These are phyloP conservation scores for Oncorhynchus mykiss DNA, from an alignment of 2,113 vertebrate genomes.

Conservation along the genomic window DNA sequence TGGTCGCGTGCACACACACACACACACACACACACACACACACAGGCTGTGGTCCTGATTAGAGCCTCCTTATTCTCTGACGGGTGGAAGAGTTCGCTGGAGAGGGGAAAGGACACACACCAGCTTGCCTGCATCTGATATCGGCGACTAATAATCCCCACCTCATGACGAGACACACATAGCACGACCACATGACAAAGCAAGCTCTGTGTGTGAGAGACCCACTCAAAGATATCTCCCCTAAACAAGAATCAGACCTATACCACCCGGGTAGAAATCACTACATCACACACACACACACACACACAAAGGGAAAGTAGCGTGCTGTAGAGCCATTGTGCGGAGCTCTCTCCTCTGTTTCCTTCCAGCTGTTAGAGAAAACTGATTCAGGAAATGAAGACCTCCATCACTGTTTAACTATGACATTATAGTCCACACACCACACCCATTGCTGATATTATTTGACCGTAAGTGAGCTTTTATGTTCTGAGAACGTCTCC, in stretches of 20 bases:
- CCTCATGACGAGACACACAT: slow-evolving; percentile 28
- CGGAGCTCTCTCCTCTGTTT: slow-evolving; percentile 19
- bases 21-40: too few species aligned
- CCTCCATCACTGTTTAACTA: slow-evolving; percentile 21
- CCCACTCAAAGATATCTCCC: slow-evolving; percentile 21
- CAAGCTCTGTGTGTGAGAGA: slow-evolving; percentile 16
- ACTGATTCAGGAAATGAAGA: slow-evolving; percentile 41
- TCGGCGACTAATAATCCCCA: slow-evolving; percentile 41
- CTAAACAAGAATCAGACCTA: slow-evolving; percentile 38
- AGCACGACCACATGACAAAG: slow-evolving; percentile 28
- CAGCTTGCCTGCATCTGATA: slow-evolving; percentile 43
- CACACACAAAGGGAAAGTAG: slow-evolving; percentile 4
- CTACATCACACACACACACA: slow-evolving; percentile 36
- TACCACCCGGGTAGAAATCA: slow-evolving; percentile 8
- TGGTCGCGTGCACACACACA: too few species aligned
- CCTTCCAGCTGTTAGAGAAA: slow-evolving; percentile 44
- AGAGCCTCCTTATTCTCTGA: slow-evolving; percentile 43
- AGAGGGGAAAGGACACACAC: neutral
- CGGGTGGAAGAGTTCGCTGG: slow-evolving; percentile 37
- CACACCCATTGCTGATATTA: neutral
- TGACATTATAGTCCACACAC: neutral
- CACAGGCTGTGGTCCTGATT: slow-evolving; percentile 43
- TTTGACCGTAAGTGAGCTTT: neutral
- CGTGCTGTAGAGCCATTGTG: slow-evolving; percentile 15
- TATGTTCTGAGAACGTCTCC: neutral